These are phyloP conservation scores for Norana najaformis DNA, from an alignment of 2,888 invertebrate genomes.

Conservation along the genomic window DNA sequence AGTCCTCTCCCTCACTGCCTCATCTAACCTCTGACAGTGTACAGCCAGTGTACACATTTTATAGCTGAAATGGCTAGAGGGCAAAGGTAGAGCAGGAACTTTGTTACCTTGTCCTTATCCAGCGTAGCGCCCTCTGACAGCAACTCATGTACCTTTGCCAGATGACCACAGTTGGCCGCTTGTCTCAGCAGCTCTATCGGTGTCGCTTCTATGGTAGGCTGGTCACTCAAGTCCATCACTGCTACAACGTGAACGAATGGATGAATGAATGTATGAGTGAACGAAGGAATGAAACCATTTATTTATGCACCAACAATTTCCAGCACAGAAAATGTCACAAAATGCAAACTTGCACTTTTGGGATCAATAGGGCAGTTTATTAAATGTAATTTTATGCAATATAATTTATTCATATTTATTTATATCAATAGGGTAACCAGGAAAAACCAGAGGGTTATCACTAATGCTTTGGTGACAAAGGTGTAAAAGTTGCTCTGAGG, in stretches of 20 bases:
- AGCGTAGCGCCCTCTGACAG: neutral
- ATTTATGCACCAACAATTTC: neutral
- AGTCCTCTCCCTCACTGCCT: too few species aligned
- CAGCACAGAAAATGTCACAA: neutral
- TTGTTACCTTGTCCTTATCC: constrained; percentile 22
- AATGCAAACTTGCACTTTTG: neutral
- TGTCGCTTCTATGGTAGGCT: neutral
- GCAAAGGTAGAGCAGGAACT: neutral
- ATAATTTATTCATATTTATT: too few species aligned
- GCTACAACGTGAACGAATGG: neutral
- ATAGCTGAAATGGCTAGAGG: too few species aligned
- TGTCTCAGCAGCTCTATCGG: constrained; percentile 18
- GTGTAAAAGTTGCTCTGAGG: too few species aligned
- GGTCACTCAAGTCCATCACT: neutral
- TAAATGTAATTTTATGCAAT: too few species aligned
- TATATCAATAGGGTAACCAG: too few species aligned
- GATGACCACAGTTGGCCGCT: constrained; percentile 18
- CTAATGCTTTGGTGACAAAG: too few species aligned
- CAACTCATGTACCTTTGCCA: constrained; percentile 19
- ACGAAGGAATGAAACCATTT: neutral
- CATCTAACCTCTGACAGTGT: too few species aligned
- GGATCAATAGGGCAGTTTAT: too few species aligned
- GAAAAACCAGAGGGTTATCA: too few species aligned
- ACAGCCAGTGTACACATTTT: too few species aligned
- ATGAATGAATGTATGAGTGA: neutral